Evolutionary conservation across 2,113 vertebrate genomes (phyloP), one percentile per base, ranked within the genome.

Genomic region (Cyprinus carpio): DNA sequence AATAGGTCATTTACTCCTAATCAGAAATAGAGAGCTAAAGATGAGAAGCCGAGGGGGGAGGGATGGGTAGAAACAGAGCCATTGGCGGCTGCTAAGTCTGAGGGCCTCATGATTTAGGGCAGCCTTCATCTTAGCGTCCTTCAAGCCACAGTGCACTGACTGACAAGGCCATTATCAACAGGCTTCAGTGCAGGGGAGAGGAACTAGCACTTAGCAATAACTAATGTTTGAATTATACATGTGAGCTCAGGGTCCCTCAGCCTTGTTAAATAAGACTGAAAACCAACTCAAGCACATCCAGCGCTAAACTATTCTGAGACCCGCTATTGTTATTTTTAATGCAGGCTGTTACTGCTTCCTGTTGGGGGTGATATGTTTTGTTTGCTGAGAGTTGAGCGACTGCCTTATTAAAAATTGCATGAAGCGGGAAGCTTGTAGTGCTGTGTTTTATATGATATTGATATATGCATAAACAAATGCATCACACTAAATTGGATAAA

Each of bases 81-180:
- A 46, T 4, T 9, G 29, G 29, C 6, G 34, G 12, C 62, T 84
- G 46, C 43, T 64, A 7, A 81, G 18, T 12, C n/a, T 65, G 67
- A 43, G 31, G 78, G 34, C 13, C 60, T 76, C n/a, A 20, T 78
- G 87, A 83, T 85, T 87, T 85, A 83, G 64, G 64, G 43, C 31
- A 27, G 76, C n/a, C 64, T 79, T 85, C 40, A 23, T 71, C 60
- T 6, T 74, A 71, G 71, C 56, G 80, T 85, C 87, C 87, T 88
- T 85, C 87, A 88, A 74, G 80, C 51, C 15, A 62, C 84, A 83
- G 64, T 83, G 80, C 43, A 79, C 84, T 85, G 79, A 87, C 72
- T 85, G 87, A 85, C 84, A 79, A 84, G 37, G 12, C 79, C 80
- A 79, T 88, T 88, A 83, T 75, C 84, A 82, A 79, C 84, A 88